Base-by-base conservation (phyloP, 1,140 invertebrate species). In the Andrena cerasifolii region DNA sequence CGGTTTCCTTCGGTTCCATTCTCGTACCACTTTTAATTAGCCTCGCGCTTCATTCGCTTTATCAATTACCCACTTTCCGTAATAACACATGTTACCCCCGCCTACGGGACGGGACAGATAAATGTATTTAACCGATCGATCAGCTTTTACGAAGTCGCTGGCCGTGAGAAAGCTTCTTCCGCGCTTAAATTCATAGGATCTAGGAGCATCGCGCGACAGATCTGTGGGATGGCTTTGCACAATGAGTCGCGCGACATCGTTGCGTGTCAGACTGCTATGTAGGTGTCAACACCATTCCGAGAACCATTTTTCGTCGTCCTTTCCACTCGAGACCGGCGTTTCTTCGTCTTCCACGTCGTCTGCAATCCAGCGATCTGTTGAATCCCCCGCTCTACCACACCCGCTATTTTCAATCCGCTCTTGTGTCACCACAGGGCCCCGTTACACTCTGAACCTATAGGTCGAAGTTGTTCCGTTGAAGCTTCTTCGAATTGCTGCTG, bases 221-320 rank as follows among this genome's bases (percentile, higher is more conserved):
- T 56, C 67, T 49, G 51, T 56, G 51, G n/a, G 53, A 16, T 7
- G 51, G 18, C 3, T 14, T 3, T 10, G 24, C 10, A 70, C 66
- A 71, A 71, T 59, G 26, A 45, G 28, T 56, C 36, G 33, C 33
- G 10, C 51, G 72, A 77, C 61, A 76, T 81, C 79, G 76, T 83
- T 82, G 67, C 77, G 80, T 73, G 77, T 74, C 67, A 54, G 63
- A 65, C 72, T 54, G 75, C 80, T 83, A 83, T 76, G 87, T 88
- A 82, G 84, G 87, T 85, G 85, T 87, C 84, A 81, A 79, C 85
- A 78, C 80, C 78, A 83, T 85, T 86, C 84, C 82, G 75, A 58
- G 66, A 49, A 80, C 78, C 77, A 62, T 71, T 78, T 80, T 84
- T 82, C 53, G 24, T 70, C 45, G 26, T 43, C 53, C 67, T 71